Evolutionary conservation across 2,113 vertebrate species (phyloP).

Genomic region (Apodemus sylvaticus): DNA sequence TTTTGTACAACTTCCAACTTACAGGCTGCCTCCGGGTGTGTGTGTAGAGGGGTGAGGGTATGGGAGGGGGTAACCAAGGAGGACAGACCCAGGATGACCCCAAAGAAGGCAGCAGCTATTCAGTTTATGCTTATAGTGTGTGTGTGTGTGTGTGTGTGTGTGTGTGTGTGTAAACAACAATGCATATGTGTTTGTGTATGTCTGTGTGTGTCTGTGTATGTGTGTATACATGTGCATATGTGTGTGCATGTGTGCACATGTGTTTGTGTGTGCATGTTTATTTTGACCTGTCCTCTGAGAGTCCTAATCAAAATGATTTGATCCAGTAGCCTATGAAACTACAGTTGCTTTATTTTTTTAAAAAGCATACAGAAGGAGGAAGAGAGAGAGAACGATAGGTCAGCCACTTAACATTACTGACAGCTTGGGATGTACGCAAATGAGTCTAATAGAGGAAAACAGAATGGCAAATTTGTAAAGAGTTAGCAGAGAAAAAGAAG

Average conservation of each 20-base stretch:
- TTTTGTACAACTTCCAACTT: not conserved
- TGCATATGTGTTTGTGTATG: no score
- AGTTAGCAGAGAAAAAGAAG: not conserved
- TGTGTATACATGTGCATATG: not conserved
- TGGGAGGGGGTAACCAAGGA: not conserved
- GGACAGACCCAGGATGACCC: accelerated
- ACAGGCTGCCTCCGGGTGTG: not conserved
- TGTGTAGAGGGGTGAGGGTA: not conserved
- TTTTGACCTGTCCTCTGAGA: not conserved
- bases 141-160: not conserved
- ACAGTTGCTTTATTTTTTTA: not conserved
- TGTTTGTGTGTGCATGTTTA: not conserved
- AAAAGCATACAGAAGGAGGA: not conserved
- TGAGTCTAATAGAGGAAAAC: not conserved
- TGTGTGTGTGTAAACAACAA: not conserved
- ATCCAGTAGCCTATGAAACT: not conserved
- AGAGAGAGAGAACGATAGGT: not conserved
- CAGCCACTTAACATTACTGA: not conserved
- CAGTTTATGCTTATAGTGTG: not conserved
- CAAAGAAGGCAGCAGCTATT: accelerated
- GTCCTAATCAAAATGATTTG: not conserved
- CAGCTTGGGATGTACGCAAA: not conserved
- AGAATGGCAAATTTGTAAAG: conserved; percentile 27
- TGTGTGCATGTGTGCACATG: not conserved
- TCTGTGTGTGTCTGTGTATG: not conserved